Conservation (phyloP, 2,888 invertebrate genomes). For the Synanthedon tipuliformis region DNA sequence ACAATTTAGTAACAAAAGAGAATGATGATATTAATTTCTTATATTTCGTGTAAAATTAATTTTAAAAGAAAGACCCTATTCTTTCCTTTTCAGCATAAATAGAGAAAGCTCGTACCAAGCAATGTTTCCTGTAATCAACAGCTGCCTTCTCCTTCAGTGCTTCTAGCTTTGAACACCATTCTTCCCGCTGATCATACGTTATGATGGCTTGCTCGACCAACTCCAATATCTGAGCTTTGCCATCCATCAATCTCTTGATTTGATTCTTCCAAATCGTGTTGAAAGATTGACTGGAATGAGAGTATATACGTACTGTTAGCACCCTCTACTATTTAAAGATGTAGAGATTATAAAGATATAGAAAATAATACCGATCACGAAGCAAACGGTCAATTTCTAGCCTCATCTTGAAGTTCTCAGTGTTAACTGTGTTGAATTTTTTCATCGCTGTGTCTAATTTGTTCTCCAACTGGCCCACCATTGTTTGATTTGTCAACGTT, state of each 20-base stretch:
- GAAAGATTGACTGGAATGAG: constrained; percentile 75
- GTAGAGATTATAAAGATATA: background rate
- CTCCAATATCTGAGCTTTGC: constrained; percentile 86
- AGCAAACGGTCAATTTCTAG: constrained; percentile 85
- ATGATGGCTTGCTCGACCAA: constrained; percentile 88
- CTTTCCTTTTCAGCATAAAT: background rate
- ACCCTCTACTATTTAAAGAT: too few species aligned
- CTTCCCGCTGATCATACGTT: constrained; percentile 90
- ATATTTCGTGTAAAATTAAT: too few species aligned
- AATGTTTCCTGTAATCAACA: constrained; percentile 57
- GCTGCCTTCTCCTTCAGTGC: constrained; percentile 80
- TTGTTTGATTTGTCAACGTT: constrained; percentile 41
- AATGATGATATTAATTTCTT: too few species aligned
- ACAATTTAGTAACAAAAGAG: too few species aligned
- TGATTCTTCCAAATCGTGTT: constrained; percentile 85
- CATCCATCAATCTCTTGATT: constrained; percentile 78
- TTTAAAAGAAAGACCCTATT: too few species aligned
- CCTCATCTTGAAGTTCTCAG: constrained; percentile 78
- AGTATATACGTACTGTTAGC: too few species aligned
- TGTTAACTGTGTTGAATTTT: constrained; percentile 79
- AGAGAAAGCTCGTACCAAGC: constrained; percentile 51
- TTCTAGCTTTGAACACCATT: constrained; percentile 82
- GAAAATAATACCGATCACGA: constrained; percentile 73
- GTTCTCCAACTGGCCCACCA: constrained; percentile 77
- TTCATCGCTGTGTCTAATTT: constrained; percentile 81